Percentiles rank a stretch among this genome's conserved stretches.
Conservation (phyloP, 2,888 invertebrate genomes). For the Xestia ashworthii region DNA sequence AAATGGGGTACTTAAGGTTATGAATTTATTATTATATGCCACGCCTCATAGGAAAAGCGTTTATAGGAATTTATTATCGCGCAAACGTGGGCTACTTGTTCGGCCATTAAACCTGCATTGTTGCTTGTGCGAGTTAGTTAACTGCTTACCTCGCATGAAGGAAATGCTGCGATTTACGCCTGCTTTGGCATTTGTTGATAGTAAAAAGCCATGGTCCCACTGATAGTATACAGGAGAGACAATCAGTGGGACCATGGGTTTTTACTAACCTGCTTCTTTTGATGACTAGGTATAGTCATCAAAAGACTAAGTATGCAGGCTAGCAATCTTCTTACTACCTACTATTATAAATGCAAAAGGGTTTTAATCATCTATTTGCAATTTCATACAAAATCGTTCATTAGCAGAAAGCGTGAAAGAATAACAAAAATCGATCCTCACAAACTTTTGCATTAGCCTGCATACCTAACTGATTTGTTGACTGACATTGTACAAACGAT, state of each 20-base stretch:
- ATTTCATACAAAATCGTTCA: too few species aligned
- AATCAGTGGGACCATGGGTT: too few species aligned
- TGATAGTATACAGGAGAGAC: neutral
- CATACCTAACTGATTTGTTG: too few species aligned
- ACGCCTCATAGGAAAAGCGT: constrained; percentile 45
- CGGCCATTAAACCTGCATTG: constrained; percentile 16
- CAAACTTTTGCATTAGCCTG: too few species aligned
- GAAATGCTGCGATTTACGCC: neutral
- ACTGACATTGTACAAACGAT: neutral
- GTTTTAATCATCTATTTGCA: too few species aligned
- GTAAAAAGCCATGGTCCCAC: neutral
- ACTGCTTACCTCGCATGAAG: neutral
- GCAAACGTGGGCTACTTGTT: constrained; percentile 21
- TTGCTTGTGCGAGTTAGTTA: constrained; percentile 2
- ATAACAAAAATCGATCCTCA: too few species aligned
- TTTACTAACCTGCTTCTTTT: too few species aligned
- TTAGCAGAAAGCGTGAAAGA: too few species aligned
- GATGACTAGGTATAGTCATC: neutral
- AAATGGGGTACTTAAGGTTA: constrained; percentile 54
- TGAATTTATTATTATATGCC: constrained; percentile 55
- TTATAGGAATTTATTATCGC: constrained; percentile 38
- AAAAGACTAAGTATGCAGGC: too few species aligned
- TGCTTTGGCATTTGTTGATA: neutral
- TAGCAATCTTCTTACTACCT: too few species aligned
- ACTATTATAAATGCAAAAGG: too few species aligned